Percentiles rank a stretch among this genome's conserved stretches.
Evolutionary conservation across 2,888 invertebrate genomes (phyloP).

Genomic region (Diarsia dahlii): DNA sequence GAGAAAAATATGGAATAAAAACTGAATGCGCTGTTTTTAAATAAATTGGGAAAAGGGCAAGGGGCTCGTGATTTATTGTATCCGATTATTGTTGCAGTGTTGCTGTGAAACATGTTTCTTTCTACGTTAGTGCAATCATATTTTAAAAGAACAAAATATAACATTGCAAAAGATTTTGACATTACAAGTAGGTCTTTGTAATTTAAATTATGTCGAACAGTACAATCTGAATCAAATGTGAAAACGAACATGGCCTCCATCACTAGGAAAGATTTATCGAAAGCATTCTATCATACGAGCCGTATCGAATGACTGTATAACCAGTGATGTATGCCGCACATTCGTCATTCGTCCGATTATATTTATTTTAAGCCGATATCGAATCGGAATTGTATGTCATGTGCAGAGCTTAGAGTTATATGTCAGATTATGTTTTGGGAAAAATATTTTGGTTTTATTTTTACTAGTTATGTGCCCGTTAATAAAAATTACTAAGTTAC

Average conservation of each 20-base stretch:
- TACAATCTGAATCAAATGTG: constrained; percentile 5
- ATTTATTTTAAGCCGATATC: constrained; percentile 53
- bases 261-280: constrained; percentile 47
- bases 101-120: too few relatives aligned
- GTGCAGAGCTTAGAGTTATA: constrained; percentile 26
- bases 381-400: constrained; percentile 46
- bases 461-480: not conserved
- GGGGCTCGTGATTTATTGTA: too few relatives aligned
- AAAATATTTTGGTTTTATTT: not conserved
- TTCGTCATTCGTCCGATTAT: constrained; percentile 59
- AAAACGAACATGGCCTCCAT: constrained; percentile 28
- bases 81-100: too few relatives aligned
- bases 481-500: not conserved
- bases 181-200: too few relatives aligned
- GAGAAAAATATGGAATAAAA: too few relatives aligned
- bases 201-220: not conserved
- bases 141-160: too few relatives aligned
- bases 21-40: fast-evolving
- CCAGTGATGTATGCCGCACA: constrained; percentile 53
- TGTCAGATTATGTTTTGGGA: not conserved
- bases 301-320: constrained; percentile 60
- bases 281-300: constrained; percentile 48
- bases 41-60: not conserved
- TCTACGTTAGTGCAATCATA: too few relatives aligned
- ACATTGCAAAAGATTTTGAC: too few relatives aligned